Conservation (phyloP, 2,888 invertebrate species). For the Ormyrus rosae region DNA sequence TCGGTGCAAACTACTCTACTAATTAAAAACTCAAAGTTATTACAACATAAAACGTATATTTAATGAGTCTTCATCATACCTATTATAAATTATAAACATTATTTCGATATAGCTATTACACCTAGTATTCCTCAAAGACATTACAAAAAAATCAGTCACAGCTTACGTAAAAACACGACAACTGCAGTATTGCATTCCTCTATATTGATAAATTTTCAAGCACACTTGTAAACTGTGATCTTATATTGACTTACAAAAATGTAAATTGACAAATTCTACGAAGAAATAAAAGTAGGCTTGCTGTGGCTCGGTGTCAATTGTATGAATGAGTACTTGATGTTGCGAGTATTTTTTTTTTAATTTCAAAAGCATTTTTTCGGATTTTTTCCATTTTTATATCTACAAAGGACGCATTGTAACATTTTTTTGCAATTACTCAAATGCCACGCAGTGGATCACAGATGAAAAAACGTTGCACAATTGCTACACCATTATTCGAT, state of each 20-base stretch:
- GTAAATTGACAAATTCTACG: conserved; percentile 26
- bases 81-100: conserved; percentile 49
- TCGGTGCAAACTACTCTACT: too few relatives aligned
- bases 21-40: conserved; percentile 2
- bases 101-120: neutral
- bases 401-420: conserved; percentile 33
- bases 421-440: conserved; percentile 22
- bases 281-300: conserved; percentile 32
- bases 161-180: conserved; percentile 33
- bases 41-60: conserved; percentile 52
- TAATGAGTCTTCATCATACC: conserved; percentile 30
- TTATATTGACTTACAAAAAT: conserved; percentile 43
- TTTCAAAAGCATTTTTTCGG: conserved; percentile 12
- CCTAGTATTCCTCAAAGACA: conserved; percentile 21
- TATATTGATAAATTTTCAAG: conserved; percentile 25
- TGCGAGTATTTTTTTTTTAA: conserved; percentile 22
- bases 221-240: conserved; percentile 37
- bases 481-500: conserved; percentile 21
- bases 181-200: conserved; percentile 2
- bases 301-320: conserved; percentile 33
- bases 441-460: conserved; percentile 49
- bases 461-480: conserved; percentile 54
- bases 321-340: conserved; percentile 39
- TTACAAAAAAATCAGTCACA: conserved; percentile 44
- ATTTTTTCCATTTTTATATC: conserved; percentile 22